Base-by-base conservation (phyloP, 2,888 invertebrate species). In the Punctoribates punctum region DNA sequence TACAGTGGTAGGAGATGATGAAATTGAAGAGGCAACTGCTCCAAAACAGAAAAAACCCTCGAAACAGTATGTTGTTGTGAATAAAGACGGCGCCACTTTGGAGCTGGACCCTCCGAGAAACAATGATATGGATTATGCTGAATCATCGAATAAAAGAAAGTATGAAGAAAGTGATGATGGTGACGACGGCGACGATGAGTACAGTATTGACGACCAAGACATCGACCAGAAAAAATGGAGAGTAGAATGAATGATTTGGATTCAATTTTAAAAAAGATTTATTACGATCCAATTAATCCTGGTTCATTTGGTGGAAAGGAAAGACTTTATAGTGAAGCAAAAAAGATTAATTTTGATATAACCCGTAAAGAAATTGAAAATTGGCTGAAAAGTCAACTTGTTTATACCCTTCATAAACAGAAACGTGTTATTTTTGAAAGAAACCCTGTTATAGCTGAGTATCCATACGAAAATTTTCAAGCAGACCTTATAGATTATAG, bases 391-490 rank as follows among this genome's bases (percentile, higher is more conserved):
- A 15, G 17, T 2, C 67, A 75, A 67, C 1, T 27, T 13, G 42
- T 65, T 20, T 75, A 76, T 29, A 73, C 76, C 38, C 46, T 76
- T 38, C 51, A 73, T 48, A 73, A 60, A 73, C 60, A 11, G n/a
- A 60, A n/a, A n/a, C 29, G 62, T 17, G 15, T 13, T 20, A 73
- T 20, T 6, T 75, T 72, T 34, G 6, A 17, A 20, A 27, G 75
- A 20, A 75, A 76, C 11, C 25, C 42, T 51, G 77, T 76, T 1
- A 76, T 77, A 15, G 79, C 79, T 8, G 65, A 65, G 23, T 75
- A 67, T 23, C 78, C 80, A 15, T 78, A 80, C 57, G 76, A 79
- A 15, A 80, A 81, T 60, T 77, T 77, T 65, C 79, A 81, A 67
- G 75, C 75, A 11, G 80, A 81, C 34, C 51, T 80, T 1, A 77